Evolutionary conservation across 2,888 invertebrate species (phyloP).

Genomic region (Eustalomyia histrio): DNA sequence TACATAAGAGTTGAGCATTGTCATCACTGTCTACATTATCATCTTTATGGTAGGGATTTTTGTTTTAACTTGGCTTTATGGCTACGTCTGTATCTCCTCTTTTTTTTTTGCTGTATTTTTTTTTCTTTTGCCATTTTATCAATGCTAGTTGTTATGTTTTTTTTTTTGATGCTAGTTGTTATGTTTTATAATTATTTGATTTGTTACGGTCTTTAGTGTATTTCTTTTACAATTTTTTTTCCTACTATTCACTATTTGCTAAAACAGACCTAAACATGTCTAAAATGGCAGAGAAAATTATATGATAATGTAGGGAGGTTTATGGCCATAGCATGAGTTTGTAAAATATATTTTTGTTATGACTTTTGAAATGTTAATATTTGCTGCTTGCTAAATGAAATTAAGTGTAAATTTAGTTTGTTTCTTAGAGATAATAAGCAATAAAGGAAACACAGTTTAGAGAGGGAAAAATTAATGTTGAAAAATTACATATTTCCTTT

Average conservation of each 20-base stretch:
- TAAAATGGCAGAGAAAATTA: constrained; percentile 57
- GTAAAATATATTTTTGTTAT: constrained; percentile 46
- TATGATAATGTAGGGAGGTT: constrained; percentile 54
- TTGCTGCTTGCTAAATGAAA: constrained; percentile 54
- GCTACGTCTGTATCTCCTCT: constrained; percentile 32
- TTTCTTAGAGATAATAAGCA: constrained; percentile 48
- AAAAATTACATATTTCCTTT: background rate
- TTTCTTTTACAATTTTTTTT: background rate
- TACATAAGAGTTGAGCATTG: constrained; percentile 21
- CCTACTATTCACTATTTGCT: constrained; percentile 4
- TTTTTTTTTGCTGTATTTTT: background rate
- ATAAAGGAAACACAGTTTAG: constrained; percentile 9
- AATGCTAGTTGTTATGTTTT: constrained; percentile 40
- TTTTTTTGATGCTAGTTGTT: constrained; percentile 26
- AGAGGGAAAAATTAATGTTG: background rate
- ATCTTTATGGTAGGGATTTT: constrained; percentile 13
- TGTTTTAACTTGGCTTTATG: constrained; percentile 34
- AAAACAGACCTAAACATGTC: constrained; percentile 56
- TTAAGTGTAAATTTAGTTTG: constrained; percentile 58
- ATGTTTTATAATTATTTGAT: constrained; percentile 58
- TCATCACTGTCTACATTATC: background rate
- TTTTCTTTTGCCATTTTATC: constrained; percentile 9
- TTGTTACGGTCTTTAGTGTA: constrained; percentile 39
- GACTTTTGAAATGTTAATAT: constrained; percentile 25
- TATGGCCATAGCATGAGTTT: background rate